Percentiles rank a stretch among this genome's conserved stretches.
Conservation (phyloP, 2,888 invertebrate species). For the Drosophila meridiana region DNA sequence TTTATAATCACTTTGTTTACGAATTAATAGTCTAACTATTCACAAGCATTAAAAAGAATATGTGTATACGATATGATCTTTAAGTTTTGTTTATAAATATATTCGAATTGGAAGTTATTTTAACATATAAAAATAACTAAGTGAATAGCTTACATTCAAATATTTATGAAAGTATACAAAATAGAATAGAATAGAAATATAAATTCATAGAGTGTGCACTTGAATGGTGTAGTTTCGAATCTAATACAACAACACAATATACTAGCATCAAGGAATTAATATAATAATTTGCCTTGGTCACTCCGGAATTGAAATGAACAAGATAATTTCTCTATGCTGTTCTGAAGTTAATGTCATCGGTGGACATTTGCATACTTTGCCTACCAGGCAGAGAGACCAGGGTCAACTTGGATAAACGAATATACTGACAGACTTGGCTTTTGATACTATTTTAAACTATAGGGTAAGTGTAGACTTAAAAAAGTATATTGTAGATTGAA, state of each 20-base stretch:
- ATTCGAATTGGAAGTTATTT: neutral
- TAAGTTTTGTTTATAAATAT: neutral
- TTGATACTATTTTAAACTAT: too few species aligned
- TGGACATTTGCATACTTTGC: constrained; percentile 94
- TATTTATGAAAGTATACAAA: too few species aligned
- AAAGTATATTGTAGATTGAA: too few species aligned
- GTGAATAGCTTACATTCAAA: too few species aligned
- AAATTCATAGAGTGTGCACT: too few species aligned
- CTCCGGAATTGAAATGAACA: constrained; percentile 91
- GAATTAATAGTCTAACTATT: neutral
- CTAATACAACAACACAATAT: neutral
- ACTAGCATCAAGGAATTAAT: constrained; percentile 86
- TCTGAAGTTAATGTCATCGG: constrained; percentile 94
- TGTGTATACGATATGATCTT: neutral
- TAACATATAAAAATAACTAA: too few species aligned
- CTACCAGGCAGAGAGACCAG: constrained; percentile 89
- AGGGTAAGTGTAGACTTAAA: too few species aligned
- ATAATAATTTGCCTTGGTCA: constrained; percentile 95
- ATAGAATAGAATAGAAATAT: too few species aligned
- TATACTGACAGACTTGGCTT: too few species aligned
- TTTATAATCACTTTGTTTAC: neutral
- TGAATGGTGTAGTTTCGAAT: too few species aligned
- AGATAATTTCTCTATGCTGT: constrained; percentile 89
- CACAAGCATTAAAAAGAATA: neutral
- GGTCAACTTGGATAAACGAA: constrained; percentile 54